Percentiles rank a stretch among this genome's conserved stretches.
Evolutionary conservation across 1,140 invertebrate genomes (phyloP).

Genomic region (Zaprionus nigranus): DNA sequence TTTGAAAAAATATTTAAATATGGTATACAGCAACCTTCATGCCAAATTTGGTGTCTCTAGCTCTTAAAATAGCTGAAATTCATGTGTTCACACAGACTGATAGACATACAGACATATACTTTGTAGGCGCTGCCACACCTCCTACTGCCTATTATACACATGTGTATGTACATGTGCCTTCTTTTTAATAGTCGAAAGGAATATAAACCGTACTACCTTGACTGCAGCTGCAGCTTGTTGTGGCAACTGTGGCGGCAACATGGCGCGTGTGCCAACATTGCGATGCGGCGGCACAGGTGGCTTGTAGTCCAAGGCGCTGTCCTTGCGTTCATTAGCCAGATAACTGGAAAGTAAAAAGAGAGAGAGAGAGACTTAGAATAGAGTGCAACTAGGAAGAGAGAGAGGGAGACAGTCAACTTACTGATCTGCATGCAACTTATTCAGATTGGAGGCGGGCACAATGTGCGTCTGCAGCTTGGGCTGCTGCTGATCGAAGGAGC

Average conservation of each 20-base stretch:
- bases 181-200: too few relatives aligned
- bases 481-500: constrained; percentile 88
- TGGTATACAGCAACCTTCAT: too few relatives aligned
- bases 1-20: too few relatives aligned
- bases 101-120: not conserved
- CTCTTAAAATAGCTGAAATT: too few relatives aligned
- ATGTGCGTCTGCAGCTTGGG: constrained; percentile 86
- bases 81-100: too few relatives aligned
- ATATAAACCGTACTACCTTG: constrained; percentile 42
- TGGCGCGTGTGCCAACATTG: constrained; percentile 85
- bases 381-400: not conserved
- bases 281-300: constrained; percentile 94
- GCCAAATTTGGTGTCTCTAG: too few relatives aligned
- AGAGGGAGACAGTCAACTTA: constrained; percentile 23
- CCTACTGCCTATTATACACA: too few relatives aligned
- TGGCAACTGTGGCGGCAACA: constrained; percentile 65
- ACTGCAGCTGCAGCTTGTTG: constrained; percentile 17
- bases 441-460: constrained; percentile 69
- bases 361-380: not conserved
- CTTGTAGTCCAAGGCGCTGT: constrained; percentile 86
- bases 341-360: constrained; percentile 85
- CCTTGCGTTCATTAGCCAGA: constrained; percentile 86
- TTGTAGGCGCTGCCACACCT: too few relatives aligned
- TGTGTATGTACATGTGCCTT: too few relatives aligned
- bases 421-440: constrained; percentile 83